Evolutionary conservation across 2,113 vertebrate species (phyloP).

Genomic region (Cyphomyrus discorhynchus): DNA sequence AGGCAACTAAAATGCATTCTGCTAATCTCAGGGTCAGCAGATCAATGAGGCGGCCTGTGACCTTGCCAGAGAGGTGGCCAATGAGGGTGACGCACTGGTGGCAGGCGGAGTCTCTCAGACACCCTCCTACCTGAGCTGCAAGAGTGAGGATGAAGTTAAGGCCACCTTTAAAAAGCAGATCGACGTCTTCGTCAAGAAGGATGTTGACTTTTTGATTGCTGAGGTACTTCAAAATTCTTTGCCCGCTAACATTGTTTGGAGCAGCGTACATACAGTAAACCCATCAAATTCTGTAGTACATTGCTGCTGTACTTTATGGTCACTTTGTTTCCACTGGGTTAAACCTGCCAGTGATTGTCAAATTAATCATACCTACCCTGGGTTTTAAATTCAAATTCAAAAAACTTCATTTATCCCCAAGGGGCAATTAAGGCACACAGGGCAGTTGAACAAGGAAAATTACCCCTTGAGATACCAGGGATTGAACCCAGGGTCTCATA

Average conservation of each 20-base stretch:
- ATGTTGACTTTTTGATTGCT: conserved; percentile 91
- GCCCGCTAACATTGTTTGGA: background rate
- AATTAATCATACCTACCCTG: background rate
- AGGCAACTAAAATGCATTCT: background rate
- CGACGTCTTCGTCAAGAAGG: conserved; percentile 78
- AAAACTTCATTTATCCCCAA: too few relatives aligned
- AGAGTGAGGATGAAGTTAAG: conserved; percentile 81
- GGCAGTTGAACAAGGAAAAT: too few relatives aligned
- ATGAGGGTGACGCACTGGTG: conserved; percentile 84
- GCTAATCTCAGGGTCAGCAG: conserved; percentile 63
- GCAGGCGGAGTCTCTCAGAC: conserved; percentile 87
- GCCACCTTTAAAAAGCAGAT: conserved; percentile 78
- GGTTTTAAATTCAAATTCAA: background rate
- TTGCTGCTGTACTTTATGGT: background rate
- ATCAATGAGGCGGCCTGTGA: conserved; percentile 96
- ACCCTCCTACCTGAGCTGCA: conserved; percentile 89
- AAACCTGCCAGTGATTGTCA: background rate
- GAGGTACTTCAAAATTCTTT: conserved; percentile 65
- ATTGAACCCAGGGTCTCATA: conserved; percentile 38
- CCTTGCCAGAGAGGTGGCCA: conserved; percentile 83
- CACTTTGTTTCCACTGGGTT: background rate
- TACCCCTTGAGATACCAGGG: conserved; percentile 20
- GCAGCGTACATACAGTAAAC: background rate
- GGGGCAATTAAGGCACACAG: too few relatives aligned
- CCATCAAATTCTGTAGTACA: background rate